These are phyloP conservation scores for Diadegma fenestrale DNA, from an alignment of 2,888 invertebrate species.

Conservation along the genomic window DNA sequence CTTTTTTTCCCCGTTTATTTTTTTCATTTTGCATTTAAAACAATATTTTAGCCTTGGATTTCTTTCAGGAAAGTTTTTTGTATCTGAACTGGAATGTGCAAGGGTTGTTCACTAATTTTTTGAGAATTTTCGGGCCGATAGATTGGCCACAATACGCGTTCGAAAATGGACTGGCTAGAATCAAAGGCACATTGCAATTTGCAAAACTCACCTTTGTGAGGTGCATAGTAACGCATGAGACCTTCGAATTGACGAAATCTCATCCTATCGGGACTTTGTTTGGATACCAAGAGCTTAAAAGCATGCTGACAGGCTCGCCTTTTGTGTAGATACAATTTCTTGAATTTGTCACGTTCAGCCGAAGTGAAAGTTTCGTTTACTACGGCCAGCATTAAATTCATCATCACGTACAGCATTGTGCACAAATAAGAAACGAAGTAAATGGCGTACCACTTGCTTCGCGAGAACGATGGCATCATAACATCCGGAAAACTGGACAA, in stretches of 20 bases:
- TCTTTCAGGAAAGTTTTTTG: no score
- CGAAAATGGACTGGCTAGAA: no score
- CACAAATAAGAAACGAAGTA: conserved; percentile 95
- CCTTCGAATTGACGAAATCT: conserved; percentile 92
- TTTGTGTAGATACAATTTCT: conserved; percentile 92
- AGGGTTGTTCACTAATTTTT: no score
- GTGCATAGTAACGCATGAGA: conserved; percentile 91
- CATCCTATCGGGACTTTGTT: conserved; percentile 89
- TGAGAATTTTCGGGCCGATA: no score
- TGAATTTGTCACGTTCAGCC: conserved; percentile 94
- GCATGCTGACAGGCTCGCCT: conserved; percentile 93
- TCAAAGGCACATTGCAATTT: not conserved
- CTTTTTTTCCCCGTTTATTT: no score
- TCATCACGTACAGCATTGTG: conserved; percentile 93
- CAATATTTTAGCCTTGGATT: not conserved
- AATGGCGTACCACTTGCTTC: conserved; percentile 92
- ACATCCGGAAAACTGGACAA: conserved; percentile 93
- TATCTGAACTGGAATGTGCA: no score
- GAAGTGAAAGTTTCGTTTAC: conserved; percentile 96
- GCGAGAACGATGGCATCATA: conserved; percentile 96
- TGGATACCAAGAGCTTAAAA: conserved; percentile 92
- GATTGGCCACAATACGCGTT: no score
- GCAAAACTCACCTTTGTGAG: conserved; percentile 88
- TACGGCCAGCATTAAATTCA: conserved; percentile 96
- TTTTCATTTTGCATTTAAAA: not conserved